Base-by-base conservation (phyloP, 2,888 invertebrate species). In the Eupithecia insigniata region DNA sequence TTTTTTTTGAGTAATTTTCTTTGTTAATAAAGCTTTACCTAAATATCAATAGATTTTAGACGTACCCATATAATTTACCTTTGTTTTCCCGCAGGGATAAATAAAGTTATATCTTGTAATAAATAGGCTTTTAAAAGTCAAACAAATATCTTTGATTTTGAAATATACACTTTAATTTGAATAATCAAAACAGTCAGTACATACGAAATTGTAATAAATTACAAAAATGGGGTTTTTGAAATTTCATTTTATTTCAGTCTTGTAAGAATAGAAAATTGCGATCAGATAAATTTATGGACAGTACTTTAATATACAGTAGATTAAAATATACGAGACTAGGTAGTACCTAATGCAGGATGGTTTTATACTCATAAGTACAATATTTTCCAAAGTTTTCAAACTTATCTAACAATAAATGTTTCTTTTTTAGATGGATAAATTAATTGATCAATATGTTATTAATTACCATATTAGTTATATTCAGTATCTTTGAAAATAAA, bases 91-190 rank as follows among this genome's bases (percentile, higher is more conserved):
- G n/a, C n/a, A n/a, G n/a, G 8, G 8, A 46, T 3, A n/a, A 46
- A n/a, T 46, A 43, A n/a, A 18, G 16, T 43, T 18, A 18, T 43
- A 16, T 43, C 6, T n/a, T 7, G n/a, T 43, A 46, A n/a, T 46
- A 46, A 46, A 46, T n/a, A n/a, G 7, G 43, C 2, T 6, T 46
- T 46, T 8, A 6, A 60, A n/a, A 30, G 7, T 62, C 34, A 60
- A 60, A 60, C 60, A 60, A 30, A 26, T 16, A 8, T 60, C 30
- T 22, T 62, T 86, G 80, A 86, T 87, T 85, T 83, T 30, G 72
- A 85, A 88, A 86, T 87, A 87, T 83, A 86, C 87, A 84, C 81
- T 92, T 92, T 92, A 92, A 88, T 92, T 83, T 80, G 87, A 91
- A 89, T 87, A 89, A 88, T 87, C 79, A 84, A 86, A 89, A 89